Percentiles rank a stretch among this genome's conserved stretches.
phyloP scores from a whole-genome alignment of 2,888 invertebrate species.

The Acrobasis consociella region DNA sequence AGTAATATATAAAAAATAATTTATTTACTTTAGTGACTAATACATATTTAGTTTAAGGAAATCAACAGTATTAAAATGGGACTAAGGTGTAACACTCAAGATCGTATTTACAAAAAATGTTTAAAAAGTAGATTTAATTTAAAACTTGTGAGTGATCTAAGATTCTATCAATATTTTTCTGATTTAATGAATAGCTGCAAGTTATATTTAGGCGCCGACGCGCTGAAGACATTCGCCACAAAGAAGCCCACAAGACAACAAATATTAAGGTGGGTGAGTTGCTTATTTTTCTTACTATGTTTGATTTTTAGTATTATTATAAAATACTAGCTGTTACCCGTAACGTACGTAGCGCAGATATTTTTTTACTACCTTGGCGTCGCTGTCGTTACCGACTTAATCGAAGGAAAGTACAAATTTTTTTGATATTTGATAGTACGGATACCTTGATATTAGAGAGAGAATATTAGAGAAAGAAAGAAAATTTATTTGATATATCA shows the following conservation, averaged over 20 bases:
- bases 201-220: constrained; percentile 12
- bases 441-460: no score
- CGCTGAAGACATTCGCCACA: constrained; percentile 3
- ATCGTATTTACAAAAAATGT: constrained; percentile 18
- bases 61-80: constrained; percentile 25
- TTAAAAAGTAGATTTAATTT: constrained; percentile 14
- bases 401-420: no score
- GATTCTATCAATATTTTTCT: constrained; percentile 26
- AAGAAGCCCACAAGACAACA: background rate
- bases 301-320: background rate
- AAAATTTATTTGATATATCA: no score
- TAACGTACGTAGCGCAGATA: no score
- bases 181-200: constrained; percentile 17
- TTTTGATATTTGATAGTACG: no score
- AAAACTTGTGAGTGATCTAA: constrained; percentile 23
- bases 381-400: no score
- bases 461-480: no score
- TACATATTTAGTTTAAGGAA: constrained; percentile 7
- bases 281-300: background rate
- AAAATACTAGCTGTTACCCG: no score
- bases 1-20: constrained; percentile 22
- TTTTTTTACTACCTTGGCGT: no score
- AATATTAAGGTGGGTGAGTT: constrained; percentile 17
- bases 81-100: constrained; percentile 19
- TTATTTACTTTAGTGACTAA: background rate